phyloP scores from a whole-genome alignment of 2,888 invertebrate genomes.

The Synergus umbraculus region DNA sequence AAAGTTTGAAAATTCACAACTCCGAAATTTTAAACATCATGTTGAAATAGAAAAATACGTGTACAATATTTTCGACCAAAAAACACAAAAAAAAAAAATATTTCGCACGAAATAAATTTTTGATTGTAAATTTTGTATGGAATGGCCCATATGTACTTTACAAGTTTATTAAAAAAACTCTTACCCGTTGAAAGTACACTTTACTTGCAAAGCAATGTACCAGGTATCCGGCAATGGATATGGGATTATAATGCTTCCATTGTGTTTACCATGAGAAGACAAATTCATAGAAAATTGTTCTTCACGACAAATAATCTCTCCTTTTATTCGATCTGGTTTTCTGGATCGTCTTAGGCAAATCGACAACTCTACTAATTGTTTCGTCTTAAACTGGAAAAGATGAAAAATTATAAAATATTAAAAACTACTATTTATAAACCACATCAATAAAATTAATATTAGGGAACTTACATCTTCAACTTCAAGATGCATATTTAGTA shows the following conservation, averaged over 20 bases:
- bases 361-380: constrained; percentile 65
- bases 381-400: constrained; percentile 59
- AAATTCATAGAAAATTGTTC: constrained; percentile 63
- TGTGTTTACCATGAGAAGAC: constrained; percentile 61
- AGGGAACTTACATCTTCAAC: constrained; percentile 68
- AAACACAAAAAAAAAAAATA: too few species aligned
- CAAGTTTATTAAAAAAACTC: constrained; percentile 35
- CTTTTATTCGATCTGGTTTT: constrained; percentile 65
- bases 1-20: too few species aligned
- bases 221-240: constrained; percentile 78
- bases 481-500: constrained; percentile 75
- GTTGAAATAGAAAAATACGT: too few species aligned
- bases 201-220: constrained; percentile 75
- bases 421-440: too few species aligned
- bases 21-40: too few species aligned
- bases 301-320: constrained; percentile 66
- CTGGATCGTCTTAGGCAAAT: constrained; percentile 73
- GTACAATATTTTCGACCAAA: too few species aligned
- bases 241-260: constrained; percentile 73
- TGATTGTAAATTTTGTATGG: too few species aligned
- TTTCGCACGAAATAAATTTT: too few species aligned
- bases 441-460: neutral
- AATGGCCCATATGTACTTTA: neutral
- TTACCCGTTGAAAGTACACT: constrained; percentile 74
- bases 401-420: neutral